phyloP scores from a whole-genome alignment of 1,140 invertebrate species.

The Ooceraea biroi region DNA sequence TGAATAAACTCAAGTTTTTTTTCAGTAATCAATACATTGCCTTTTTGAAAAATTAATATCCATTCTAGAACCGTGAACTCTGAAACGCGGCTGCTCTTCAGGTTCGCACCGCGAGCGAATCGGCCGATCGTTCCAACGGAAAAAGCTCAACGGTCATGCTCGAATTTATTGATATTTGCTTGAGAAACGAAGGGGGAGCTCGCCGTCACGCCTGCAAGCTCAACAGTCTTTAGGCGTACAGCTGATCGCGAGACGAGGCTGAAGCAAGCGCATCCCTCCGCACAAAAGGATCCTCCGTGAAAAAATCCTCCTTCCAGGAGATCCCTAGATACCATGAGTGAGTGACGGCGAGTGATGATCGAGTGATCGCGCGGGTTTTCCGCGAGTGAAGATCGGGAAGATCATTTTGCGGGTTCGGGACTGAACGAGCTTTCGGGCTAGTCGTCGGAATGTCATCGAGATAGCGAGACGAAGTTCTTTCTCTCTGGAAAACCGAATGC shows the following conservation, averaged over 20 bases:
- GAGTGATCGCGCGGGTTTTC: not conserved
- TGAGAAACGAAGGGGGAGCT: slow-evolving; percentile 46
- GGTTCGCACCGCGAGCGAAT: slow-evolving; percentile 5
- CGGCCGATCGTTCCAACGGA: slow-evolving; percentile 13
- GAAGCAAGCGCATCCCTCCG: not conserved
- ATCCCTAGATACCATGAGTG: not conserved
- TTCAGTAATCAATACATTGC: not conserved
- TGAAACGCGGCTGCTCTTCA: not conserved
- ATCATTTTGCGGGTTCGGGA: not conserved
- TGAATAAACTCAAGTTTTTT: not conserved
- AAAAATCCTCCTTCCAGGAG: not conserved
- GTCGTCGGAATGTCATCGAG: slow-evolving; percentile 30
- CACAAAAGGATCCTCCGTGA: too few species aligned
- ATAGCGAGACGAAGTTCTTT: slow-evolving; percentile 25
- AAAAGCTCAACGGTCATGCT: slow-evolving; percentile 78
- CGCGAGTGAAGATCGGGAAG: slow-evolving; percentile 11
- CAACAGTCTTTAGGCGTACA: slow-evolving; percentile 70
- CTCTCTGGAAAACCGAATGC: slow-evolving; percentile 38
- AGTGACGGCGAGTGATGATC: slow-evolving; percentile 32
- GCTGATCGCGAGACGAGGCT: slow-evolving; percentile 68
- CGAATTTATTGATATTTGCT: slow-evolving; percentile 84
- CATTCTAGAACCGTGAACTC: not conserved
- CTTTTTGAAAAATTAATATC: not conserved
- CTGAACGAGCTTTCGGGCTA: not conserved
- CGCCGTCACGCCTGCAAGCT: slow-evolving; percentile 70